Conservation (phyloP, 2,797 vertebrate genomes). For the Staurois parvus region DNA sequence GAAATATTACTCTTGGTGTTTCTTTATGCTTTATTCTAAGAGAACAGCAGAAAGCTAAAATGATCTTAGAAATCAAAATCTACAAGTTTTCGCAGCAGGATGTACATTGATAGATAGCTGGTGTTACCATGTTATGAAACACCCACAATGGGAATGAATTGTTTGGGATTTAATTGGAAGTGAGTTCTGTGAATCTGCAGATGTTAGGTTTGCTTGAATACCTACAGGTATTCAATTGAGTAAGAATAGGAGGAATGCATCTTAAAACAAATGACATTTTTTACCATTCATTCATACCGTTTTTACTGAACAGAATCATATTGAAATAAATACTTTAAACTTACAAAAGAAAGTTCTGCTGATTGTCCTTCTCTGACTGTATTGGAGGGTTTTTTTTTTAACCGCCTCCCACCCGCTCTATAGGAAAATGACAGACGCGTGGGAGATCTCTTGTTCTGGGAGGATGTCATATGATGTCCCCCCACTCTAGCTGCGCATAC, state of each 20-base stretch:
- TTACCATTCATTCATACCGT: too few relatives aligned
- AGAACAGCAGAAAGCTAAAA: background rate
- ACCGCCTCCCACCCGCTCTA: too few relatives aligned
- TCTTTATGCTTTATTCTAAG: background rate
- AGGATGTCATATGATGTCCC: too few relatives aligned
- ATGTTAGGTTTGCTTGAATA: slow-evolving; percentile 8
- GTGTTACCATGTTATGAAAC: background rate
- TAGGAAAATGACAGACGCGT: too few relatives aligned
- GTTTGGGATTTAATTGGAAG: background rate
- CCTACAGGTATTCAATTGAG: background rate
- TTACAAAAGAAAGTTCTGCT: too few relatives aligned
- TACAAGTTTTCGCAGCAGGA: background rate
- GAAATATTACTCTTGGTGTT: background rate
- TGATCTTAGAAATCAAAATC: background rate
- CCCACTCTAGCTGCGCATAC: too few relatives aligned
- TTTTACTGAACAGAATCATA: background rate
- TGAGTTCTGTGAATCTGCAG: background rate
- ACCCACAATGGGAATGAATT: background rate
- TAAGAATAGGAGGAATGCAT: too few relatives aligned
- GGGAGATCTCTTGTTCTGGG: too few relatives aligned
- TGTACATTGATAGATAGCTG: background rate
- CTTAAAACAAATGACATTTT: background rate
- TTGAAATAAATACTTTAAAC: background rate
- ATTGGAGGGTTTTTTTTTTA: too few relatives aligned
- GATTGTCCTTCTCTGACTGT: too few relatives aligned